Conservation (phyloP, 2,113 vertebrate genomes). For the Indri indri region DNA sequence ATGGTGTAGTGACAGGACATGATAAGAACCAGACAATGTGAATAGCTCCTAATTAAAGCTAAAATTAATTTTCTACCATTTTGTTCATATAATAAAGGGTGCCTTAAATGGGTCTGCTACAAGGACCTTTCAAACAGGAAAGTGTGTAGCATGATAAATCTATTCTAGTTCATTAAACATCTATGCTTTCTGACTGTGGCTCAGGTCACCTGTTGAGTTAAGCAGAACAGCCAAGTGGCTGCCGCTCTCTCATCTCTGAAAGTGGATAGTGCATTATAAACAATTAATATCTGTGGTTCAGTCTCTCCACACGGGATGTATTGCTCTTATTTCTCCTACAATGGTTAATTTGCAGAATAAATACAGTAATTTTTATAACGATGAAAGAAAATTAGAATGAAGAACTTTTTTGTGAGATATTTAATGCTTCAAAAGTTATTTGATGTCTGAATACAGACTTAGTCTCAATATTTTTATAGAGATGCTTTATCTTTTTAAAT, state of each 20-base stretch:
- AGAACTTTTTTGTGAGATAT: not conserved
- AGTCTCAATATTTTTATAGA: not conserved
- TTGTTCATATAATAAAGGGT: constrained; percentile 61
- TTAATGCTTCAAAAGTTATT: constrained; percentile 5
- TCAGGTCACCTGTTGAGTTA: not conserved
- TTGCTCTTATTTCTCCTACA: not conserved
- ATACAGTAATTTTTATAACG: not conserved
- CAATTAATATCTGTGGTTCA: not conserved
- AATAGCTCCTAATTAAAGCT: constrained; percentile 70
- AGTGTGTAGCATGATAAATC: constrained; percentile 15
- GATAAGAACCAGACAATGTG: constrained; percentile 43
- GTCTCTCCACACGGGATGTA: not conserved
- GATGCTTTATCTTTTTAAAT: not conserved
- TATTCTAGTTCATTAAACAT: constrained; percentile 9
- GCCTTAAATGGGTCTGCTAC: not conserved
- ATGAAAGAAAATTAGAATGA: constrained; percentile 49
- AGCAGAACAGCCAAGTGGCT: not conserved
- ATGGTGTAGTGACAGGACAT: constrained; percentile 40
- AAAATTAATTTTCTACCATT: constrained; percentile 68
- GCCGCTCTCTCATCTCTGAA: not conserved
- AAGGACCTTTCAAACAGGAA: constrained; percentile 50
- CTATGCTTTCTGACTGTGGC: not conserved
- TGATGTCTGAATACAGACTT: not conserved
- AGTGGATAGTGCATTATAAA: not conserved
- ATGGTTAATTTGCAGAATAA: not conserved